phyloP scores from a whole-genome alignment of 2,888 invertebrate species.

The Phalera bucephala region DNA sequence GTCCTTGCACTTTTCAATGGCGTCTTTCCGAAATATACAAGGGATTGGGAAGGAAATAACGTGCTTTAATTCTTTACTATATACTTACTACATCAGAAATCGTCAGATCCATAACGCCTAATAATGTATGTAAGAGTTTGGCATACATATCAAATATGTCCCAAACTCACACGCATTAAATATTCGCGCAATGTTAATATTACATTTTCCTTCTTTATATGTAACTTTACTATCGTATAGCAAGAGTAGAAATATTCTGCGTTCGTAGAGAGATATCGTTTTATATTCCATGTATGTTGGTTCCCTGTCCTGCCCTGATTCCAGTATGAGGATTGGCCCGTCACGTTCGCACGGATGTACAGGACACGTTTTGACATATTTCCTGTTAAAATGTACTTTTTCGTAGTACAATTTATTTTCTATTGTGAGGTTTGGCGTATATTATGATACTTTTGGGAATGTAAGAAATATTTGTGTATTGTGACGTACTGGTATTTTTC shows the following conservation, averaged over 20 bases:
- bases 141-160: constrained; percentile 28
- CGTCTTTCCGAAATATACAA: no score
- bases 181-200: no score
- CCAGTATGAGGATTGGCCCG: constrained; percentile 53
- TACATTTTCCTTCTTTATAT: constrained; percentile 20
- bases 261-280: constrained; percentile 42
- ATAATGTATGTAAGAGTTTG: no score
- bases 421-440: constrained; percentile 16
- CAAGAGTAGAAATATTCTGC: constrained; percentile 36
- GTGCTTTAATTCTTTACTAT: no score
- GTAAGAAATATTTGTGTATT: no score
- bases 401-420: constrained; percentile 32
- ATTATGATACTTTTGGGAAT: no score
- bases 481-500: no score
- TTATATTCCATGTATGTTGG: constrained; percentile 61
- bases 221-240: constrained; percentile 25
- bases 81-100: no score
- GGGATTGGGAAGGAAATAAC: no score
- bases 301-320: constrained; percentile 50
- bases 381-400: constrained; percentile 45
- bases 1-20: no score
- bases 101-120: no score
- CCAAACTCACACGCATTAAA: no score
- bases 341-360: constrained; percentile 46
- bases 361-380: constrained; percentile 43